These are phyloP conservation scores for Epinephelus malabaricus DNA, from an alignment of 2,797 vertebrate genomes.

Conservation along the genomic window DNA sequence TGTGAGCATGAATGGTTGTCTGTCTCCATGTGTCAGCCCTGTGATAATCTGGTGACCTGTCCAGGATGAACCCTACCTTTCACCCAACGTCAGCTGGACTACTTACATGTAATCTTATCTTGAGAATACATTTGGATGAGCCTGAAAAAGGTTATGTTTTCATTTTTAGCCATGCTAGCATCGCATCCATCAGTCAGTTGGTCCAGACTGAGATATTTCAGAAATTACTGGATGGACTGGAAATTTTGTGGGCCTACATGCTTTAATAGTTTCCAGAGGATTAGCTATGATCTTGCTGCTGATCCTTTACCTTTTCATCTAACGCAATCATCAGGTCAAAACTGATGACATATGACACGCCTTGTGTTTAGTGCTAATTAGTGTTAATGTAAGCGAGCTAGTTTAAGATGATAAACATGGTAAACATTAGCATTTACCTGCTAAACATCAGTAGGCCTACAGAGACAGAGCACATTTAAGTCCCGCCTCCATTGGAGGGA, in stretches of 20 bases:
- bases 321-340: not conserved
- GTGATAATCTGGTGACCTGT: no score
- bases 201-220: not conserved
- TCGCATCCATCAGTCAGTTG: accelerated
- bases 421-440: no score
- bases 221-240: not conserved
- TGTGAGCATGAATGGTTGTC: no score
- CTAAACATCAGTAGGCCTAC: no score
- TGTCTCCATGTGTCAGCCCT: no score
- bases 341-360: not conserved
- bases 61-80: no score
- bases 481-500: not conserved
- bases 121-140: not conserved
- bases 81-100: no score
- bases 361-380: no score
- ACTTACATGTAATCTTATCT: not conserved
- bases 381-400: no score
- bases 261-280: not conserved
- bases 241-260: no score
- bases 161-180: not conserved
- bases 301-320: not conserved
- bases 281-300: not conserved
- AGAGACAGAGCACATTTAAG: not conserved
- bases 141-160: not conserved
- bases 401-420: no score